phyloP scores from a whole-genome alignment of 2,113 vertebrate genomes.

The Callorhinus ursinus region DNA sequence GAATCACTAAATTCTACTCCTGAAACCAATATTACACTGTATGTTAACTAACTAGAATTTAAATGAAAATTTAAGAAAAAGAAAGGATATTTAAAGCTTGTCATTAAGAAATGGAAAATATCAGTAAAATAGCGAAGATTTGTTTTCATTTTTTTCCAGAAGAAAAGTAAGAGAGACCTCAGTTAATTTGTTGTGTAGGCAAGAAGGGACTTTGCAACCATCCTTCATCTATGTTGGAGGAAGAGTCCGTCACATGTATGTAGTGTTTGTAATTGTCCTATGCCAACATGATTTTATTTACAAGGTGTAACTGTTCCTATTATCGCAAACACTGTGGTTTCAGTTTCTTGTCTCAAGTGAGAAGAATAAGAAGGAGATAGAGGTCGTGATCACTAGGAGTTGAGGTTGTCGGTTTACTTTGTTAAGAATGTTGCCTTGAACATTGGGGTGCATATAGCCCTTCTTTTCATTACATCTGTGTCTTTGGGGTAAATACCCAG shows the following conservation, averaged over 20 bases:
- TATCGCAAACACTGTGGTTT: not conserved
- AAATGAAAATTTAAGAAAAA: not conserved
- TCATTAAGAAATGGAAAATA: not conserved
- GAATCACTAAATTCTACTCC: not conserved
- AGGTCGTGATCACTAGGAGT: not conserved
- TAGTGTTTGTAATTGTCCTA: not conserved
- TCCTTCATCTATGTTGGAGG: not conserved
- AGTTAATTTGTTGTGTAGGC: not conserved
- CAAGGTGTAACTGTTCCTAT: not conserved
- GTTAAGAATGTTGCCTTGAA: not conserved
- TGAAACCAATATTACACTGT: not conserved
- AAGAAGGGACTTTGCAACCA: not conserved
- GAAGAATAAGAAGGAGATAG: not conserved
- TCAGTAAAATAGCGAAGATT: not conserved
- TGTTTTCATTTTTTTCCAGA: conserved; percentile 38
- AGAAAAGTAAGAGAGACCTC: not conserved
- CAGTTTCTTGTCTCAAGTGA: not conserved
- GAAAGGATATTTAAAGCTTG: not conserved
- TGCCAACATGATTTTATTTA: not conserved
- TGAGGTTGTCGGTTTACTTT: not conserved
- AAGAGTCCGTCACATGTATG: not conserved
- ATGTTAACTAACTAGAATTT: not conserved
- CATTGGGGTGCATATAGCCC: too few species aligned
- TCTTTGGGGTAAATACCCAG: too few species aligned
- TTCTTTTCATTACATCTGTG: too few species aligned